Evolutionary conservation across 2,888 invertebrate species (phyloP), one percentile per base, ranked within the genome.

Genomic region (Plagodis pulveraria): DNA sequence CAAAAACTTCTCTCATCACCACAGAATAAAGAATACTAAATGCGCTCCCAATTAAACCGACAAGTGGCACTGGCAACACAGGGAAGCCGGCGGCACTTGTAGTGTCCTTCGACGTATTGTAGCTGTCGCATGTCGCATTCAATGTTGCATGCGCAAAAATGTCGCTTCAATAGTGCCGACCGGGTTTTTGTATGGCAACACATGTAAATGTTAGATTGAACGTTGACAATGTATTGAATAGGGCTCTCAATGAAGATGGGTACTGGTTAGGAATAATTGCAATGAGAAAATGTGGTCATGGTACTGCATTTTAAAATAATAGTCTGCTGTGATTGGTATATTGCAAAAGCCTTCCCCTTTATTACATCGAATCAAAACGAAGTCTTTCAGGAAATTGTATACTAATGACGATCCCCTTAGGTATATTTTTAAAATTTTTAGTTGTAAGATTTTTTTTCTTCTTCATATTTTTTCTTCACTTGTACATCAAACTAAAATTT

Each of bases 31-130:
- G 10, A 40, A 10, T 40, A 40, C 40, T 40, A 6, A 10, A 6
- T 40, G 40, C 40, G 63, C 62, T 55, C 59, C 71, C 71, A 72
- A 72, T 72, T 72, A 72, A 66, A 64, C 49, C 53, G 67, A 62
- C 65, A 69, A 63, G 69, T 63, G 60, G 58, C 65, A 62, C 42
- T 42, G 42, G 42, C 42, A 42, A 42, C 42, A 42, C 42, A 66
- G 56, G 43, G 51, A 50, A 53, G 63, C 58, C 63, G 62, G 55
- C 59, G 53, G 63, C 67, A 77, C 77, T 79, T 78, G 83, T 81
- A 80, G 77, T 77, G 80, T 78, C 77, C 77, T 50, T 61, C 76
- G 84, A 85, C 82, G 81, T 83, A 84, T 87, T 86, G 87, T 86
- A 78, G 80, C 74, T 75, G 80, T 79, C 80, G 61, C 56, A 51